Evolutionary conservation across 2,888 invertebrate species (phyloP), one percentile per base, ranked within the genome.

Genomic region (Agonum fuliginosum): DNA sequence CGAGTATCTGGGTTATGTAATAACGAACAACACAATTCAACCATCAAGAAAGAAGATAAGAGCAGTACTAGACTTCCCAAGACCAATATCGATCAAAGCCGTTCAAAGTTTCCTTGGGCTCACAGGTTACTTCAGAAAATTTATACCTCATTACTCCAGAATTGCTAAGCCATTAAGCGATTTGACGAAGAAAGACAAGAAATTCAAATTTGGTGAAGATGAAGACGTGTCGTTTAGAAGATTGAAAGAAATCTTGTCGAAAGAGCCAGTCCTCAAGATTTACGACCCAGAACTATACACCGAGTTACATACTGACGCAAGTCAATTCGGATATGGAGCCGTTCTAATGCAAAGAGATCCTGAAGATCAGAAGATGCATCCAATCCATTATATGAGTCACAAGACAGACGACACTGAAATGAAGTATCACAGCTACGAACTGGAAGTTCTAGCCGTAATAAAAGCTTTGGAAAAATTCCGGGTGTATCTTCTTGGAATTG

Each of bases 301-400:
- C 10, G 71, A 77, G 19, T 24, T 78, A 46, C 78, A 79, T 46
- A 77, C 78, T 19, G 80, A 80, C 41, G 80, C 80, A 67, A 80
- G 70, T 0, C 70, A 27, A 14, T 30, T 20, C 3, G 81, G 81
- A 1, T 79, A 79, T 12, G 81, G 80, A 0, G 81, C 80, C 6
- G 79, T 82, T 0, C 12, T 82, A 1, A 14, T 83, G 1, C 82
- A 83, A 43, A 76, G 76, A 30, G 78, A 79, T 74, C n/a, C n/a
- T n/a, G n/a, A n/a, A n/a, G 79, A 81, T 37, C 65, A 73, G 8
- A n/a, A 34, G 8, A 71, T 82, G 20, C 83, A 82, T 22, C 81
- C 81, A 0, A 62, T 82, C 1, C 78, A 81, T 73, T 83, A 79
- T 43, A 79, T 80, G 72, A 83, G 82, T 20, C 65, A 78, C 5